Evolutionary conservation across 2,113 vertebrate species (phyloP).

Genomic region (Benitochromis conjunctus): DNA sequence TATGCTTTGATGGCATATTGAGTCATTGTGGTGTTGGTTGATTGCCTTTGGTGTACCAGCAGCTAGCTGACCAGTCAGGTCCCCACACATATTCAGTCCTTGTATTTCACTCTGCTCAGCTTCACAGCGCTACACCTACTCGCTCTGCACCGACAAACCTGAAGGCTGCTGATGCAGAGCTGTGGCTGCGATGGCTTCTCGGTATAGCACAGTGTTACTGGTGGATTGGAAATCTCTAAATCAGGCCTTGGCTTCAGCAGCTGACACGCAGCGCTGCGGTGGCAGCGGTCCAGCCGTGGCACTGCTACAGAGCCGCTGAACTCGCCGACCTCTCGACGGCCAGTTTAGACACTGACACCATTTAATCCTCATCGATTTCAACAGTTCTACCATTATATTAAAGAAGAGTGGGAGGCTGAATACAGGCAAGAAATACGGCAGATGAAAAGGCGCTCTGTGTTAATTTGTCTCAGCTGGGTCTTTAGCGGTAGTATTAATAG

Average conservation of each 20-base stretch:
- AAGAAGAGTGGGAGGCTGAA: background rate
- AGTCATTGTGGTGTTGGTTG: background rate
- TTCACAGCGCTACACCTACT: background rate
- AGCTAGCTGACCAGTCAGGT: background rate
- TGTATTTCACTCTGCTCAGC: background rate
- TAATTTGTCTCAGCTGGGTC: background rate
- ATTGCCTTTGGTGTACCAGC: background rate
- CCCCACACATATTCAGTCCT: background rate
- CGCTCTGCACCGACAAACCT: background rate
- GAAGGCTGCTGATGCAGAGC: slow-evolving; percentile 15
- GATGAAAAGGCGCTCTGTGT: background rate
- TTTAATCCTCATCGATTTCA: slow-evolving; percentile 24
- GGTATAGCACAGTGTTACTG: background rate
- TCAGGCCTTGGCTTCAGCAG: background rate
- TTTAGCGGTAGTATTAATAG: background rate
- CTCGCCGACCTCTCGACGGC: background rate
- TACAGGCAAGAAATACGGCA: background rate
- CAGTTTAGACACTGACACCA: background rate
- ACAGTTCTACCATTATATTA: background rate
- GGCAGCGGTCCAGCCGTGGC: slow-evolving; percentile 18
- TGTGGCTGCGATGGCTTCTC: background rate
- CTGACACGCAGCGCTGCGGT: background rate
- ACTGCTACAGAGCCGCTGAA: background rate
- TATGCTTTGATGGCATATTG: background rate
- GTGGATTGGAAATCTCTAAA: slow-evolving; percentile 36